Base-by-base conservation (phyloP, 2,888 invertebrate genomes). In the Aleiodes testaceus region DNA sequence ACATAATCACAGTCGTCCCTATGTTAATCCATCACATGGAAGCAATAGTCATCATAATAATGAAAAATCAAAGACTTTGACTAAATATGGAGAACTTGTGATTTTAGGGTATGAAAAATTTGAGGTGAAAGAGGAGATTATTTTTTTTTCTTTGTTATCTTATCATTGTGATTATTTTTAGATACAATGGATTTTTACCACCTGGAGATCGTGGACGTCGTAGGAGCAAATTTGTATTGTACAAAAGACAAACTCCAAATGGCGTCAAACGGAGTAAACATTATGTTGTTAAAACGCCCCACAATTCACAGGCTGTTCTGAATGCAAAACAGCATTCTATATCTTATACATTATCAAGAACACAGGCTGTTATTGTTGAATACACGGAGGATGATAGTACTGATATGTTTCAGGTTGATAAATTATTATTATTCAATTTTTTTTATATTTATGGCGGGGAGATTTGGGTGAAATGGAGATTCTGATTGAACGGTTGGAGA, bases 361-460 rank as follows among this genome's bases (percentile, higher is more conserved):
- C 95, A 87, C 97, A 98, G 89, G 97, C 98, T 68, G 97, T 99
- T 83, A 97, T 99, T 85, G 99, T 99, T 69, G 99, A 99, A 89
- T 99, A 99, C 89, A 95, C 95, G 81, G 94, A 93, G 85, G 99
- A 99, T 89, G 92, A 94, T 72, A 95, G 96, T 86, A 98, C 98
- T 69, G 99, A 99, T 89, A 99, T 99, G 99, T 99, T 99, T 89
- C 99, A 99, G 93, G 98, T 97, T 85, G 90, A 65, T 63, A 55
- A 26, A 26, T 26, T 26, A 65, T 14, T 47, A 30, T 53, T 45
- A n/a, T 26, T 14, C 12, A 52, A 22, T 36, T n/a, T 55, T 12
- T 36, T 45, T 36, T 36, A 44, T n/a, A n/a, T n/a, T n/a, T n/a
- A n/a, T n/a, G n/a, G n/a, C n/a, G n/a, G n/a, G n/a, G n/a, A n/a